These are phyloP conservation scores for Antechinus flavipes DNA, from an alignment of 2,113 vertebrate species.

Conservation along the genomic window DNA sequence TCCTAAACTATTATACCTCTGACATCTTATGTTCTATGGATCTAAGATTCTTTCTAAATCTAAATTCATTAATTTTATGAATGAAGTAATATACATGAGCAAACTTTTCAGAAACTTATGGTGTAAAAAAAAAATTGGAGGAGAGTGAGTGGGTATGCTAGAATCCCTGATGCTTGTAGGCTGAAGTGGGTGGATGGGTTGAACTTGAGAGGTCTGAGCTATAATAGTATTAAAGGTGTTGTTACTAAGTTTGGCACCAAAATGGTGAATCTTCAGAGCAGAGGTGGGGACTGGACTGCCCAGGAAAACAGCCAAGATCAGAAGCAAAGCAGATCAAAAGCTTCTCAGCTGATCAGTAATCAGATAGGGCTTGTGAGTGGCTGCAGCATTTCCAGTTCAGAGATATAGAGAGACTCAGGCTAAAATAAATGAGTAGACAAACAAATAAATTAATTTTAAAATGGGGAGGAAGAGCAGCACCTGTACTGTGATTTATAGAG, in stretches of 20 bases:
- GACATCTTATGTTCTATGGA: not conserved
- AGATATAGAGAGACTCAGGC: not conserved
- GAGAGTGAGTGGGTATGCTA: not conserved
- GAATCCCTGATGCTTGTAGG: not conserved
- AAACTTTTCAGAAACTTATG: not conserved
- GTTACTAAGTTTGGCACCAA: not conserved
- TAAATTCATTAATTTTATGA: not conserved
- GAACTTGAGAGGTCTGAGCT: not conserved
- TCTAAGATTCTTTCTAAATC: not conserved
- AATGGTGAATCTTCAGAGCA: not conserved
- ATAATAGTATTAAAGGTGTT: not conserved
- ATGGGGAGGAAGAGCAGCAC: not conserved
- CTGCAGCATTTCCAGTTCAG: not conserved
- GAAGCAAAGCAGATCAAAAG: not conserved
- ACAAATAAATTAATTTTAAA: not conserved
- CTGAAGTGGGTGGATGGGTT: not conserved
- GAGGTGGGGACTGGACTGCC: not conserved
- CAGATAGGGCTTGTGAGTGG: not conserved
- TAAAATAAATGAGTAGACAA: not conserved
- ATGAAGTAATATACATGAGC: not conserved
- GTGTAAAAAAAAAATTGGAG: not conserved
- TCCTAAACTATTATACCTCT: not conserved
- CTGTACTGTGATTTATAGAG: not conserved
- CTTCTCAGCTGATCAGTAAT: not conserved
- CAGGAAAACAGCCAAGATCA: not conserved